Evolutionary conservation across 2,113 vertebrate genomes (phyloP), one percentile per base, ranked within the genome.

Genomic region (Amblyornis subalaris): DNA sequence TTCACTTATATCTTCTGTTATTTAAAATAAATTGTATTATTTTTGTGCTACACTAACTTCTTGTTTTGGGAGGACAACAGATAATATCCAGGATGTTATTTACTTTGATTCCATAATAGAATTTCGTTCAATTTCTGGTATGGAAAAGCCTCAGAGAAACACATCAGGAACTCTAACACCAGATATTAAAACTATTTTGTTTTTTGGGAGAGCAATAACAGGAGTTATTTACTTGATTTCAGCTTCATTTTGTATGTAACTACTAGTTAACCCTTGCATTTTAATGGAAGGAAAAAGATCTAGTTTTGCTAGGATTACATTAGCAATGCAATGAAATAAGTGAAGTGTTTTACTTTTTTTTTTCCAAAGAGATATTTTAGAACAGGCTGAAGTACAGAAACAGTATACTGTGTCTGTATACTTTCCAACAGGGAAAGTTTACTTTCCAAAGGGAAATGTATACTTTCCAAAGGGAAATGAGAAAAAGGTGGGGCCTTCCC

Each of bases 131-230:
- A 79, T 90, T 89, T 94, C 55, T 89, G 31, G 22, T 77, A 87
- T 85, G 50, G 94, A 96, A 95, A 97, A 88, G 57, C 76, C 81
- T 94, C 76, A 81, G 90, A 94, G 85, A 78, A 94, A 86, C 74
- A 78, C 57, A 73, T 42, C 40, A 92, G 73, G 55, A 90, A 67
- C 54, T 60, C 35, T 88, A 85, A 73, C 76, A 78, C 9, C 67
- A 71, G 40, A 84, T 94, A 95, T 96, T 91, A 96, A 51, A 96
- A 53, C 6, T 16, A 33, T 61, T 78, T 71, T 61, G 78, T 91
- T 81, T 93, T 75, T 60, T 48, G 29, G 35, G 28, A 25, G 74
- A 74, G 26, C 31, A 77, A 77, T 91, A 96, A 64, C 23, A 75
- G 61, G 28, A 64, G 57, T 53, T 92, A 74, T 92, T 93, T 93